Percentiles rank a stretch among this genome's conserved stretches.
phyloP scores from a whole-genome alignment of 1,140 invertebrate species.

The Cotesia vestalis region DNA sequence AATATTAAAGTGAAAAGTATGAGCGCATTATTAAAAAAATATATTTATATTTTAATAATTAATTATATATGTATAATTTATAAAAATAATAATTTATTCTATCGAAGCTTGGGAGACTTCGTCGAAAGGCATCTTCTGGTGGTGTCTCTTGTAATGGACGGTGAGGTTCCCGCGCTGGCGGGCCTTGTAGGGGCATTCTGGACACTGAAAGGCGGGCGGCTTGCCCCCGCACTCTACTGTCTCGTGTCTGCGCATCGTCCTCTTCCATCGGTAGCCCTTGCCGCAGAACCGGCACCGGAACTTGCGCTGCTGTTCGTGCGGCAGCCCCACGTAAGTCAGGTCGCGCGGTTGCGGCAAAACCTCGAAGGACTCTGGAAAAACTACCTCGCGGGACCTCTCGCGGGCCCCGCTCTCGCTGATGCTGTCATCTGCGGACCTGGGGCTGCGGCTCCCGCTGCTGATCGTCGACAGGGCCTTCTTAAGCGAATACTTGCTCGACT shows the following conservation, averaged over 20 bases:
- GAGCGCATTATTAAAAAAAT: constrained; percentile 41
- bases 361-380: constrained; percentile 64
- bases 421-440: constrained; percentile 41
- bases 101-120: constrained; percentile 40
- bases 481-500: constrained; percentile 27
- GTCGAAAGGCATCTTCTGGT: constrained; percentile 61
- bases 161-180: constrained; percentile 82
- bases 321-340: constrained; percentile 59
- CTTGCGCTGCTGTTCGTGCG: constrained; percentile 72
- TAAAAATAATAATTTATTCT: constrained; percentile 31
- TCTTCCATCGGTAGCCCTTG: constrained; percentile 84
- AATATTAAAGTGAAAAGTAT: too few relatives aligned
- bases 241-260: constrained; percentile 81
- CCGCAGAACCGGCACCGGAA: constrained; percentile 82
- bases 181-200: constrained; percentile 80
- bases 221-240: constrained; percentile 89
- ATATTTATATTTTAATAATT: constrained; percentile 2
- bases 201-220: constrained; percentile 82
- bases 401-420: constrained; percentile 41
- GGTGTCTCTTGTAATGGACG: constrained; percentile 83
- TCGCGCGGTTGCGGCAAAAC: constrained; percentile 60
- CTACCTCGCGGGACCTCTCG: constrained; percentile 53
- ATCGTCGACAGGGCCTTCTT: constrained; percentile 36
- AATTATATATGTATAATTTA: not conserved
- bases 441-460: constrained; percentile 41